phyloP scores from a whole-genome alignment of 1,140 invertebrate genomes.

The Drosophila varians region DNA sequence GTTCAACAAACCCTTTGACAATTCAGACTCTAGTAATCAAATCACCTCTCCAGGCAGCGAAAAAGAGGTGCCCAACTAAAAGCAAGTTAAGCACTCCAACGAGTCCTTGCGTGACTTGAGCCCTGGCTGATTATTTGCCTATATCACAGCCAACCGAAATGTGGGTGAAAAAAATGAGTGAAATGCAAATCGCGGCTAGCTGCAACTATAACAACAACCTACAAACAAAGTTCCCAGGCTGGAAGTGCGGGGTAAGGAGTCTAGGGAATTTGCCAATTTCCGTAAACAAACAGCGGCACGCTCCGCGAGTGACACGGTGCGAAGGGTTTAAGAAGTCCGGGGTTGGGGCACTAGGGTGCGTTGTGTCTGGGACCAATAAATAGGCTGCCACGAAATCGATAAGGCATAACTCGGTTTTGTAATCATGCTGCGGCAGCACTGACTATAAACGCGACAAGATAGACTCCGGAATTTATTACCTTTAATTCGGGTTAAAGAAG shows the following conservation, averaged over 20 bases:
- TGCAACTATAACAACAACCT: constrained; percentile 83
- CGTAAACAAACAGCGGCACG: constrained; percentile 41
- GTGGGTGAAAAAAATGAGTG: constrained; percentile 54
- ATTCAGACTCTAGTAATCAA: constrained; percentile 60
- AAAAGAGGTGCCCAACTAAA: constrained; percentile 23
- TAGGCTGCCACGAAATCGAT: constrained; percentile 63
- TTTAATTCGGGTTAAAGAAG: not conserved
- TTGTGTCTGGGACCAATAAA: constrained; percentile 42
- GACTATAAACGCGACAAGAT: constrained; percentile 10
- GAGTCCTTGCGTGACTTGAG: constrained; percentile 38
- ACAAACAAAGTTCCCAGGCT: constrained; percentile 51
- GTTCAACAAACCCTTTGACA: constrained; percentile 76
- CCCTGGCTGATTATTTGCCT: constrained; percentile 32
- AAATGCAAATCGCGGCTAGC: constrained; percentile 42
- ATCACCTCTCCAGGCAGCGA: constrained; percentile 19
- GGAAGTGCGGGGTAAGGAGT: not conserved
- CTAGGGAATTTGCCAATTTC: constrained; percentile 47
- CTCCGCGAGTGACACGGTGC: constrained; percentile 32
- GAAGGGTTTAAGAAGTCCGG: constrained; percentile 4
- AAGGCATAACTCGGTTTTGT: constrained; percentile 43
- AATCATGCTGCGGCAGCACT: constrained; percentile 36
- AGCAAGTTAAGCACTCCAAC: constrained; percentile 20
- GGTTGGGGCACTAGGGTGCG: not conserved
- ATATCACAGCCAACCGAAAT: constrained; percentile 34
- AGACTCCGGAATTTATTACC: constrained; percentile 15